These are phyloP conservation scores for Agrochola lota DNA, from an alignment of 2,888 invertebrate species.

Conservation along the genomic window DNA sequence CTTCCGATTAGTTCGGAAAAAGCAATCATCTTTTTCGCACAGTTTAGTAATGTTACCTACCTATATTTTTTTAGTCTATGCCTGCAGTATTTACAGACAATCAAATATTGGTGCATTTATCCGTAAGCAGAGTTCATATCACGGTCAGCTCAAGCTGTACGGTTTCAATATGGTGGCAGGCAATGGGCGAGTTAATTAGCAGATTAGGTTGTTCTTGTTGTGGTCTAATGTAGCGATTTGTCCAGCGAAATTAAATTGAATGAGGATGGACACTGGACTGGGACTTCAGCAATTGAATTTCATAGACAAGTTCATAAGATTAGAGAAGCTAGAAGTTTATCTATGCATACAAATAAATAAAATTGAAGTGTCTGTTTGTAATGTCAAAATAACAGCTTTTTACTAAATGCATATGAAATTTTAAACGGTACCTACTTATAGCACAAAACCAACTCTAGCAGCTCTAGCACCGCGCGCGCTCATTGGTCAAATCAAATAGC, in stretches of 20 bases:
- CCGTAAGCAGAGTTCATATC: slow-evolving; percentile 4
- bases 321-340: neutral
- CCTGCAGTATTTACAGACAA: neutral
- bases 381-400: too few relatives aligned
- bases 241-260: neutral
- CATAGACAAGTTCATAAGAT: neutral
- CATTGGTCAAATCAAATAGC: too few relatives aligned
- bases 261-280: neutral
- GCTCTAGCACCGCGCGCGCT: too few relatives aligned
- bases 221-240: slow-evolving; percentile 3
- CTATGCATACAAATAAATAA: too few relatives aligned
- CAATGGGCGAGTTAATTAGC: neutral
- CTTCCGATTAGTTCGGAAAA: neutral
- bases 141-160: slow-evolving; percentile 1
- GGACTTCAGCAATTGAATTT: neutral
- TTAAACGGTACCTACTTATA: too few relatives aligned
- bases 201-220: slow-evolving; percentile 8
- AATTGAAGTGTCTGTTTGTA: too few relatives aligned
- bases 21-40: neutral
- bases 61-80: neutral
- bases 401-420: too few relatives aligned
- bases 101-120: slow-evolving; percentile 9
- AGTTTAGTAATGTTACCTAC: neutral
- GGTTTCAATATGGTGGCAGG: slow-evolving; percentile 9
- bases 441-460: too few relatives aligned